Conservation (phyloP, 2,797 vertebrate genomes). For the Danio albolineatus region DNA sequence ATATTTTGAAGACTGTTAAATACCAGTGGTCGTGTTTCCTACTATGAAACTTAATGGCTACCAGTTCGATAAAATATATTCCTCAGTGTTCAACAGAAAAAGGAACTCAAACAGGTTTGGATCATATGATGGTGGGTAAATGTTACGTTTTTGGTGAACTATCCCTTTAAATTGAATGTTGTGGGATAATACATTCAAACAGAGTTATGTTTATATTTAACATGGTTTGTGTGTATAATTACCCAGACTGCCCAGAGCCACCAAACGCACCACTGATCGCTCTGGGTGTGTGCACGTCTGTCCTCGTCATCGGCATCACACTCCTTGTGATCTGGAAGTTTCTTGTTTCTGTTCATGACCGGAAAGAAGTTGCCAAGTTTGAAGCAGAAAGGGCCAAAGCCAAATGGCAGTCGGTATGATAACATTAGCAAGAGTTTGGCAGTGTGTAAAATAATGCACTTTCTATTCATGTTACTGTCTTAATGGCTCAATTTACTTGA, state of each 20-base stretch:
- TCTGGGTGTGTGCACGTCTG: constrained; percentile 88
- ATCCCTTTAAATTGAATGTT: neutral
- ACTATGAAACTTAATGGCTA: too few relatives aligned
- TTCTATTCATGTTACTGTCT: neutral
- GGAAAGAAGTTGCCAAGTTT: constrained; percentile 96
- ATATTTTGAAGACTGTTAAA: too few relatives aligned
- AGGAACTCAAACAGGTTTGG: too few relatives aligned
- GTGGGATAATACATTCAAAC: neutral
- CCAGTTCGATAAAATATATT: too few relatives aligned
- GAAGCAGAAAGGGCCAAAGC: constrained; percentile 93
- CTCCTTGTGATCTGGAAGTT: constrained; percentile 93
- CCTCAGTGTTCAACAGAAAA: too few relatives aligned
- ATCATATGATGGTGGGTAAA: too few relatives aligned
- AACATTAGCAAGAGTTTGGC: neutral
- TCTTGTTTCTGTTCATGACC: constrained; percentile 92
- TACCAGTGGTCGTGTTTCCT: too few relatives aligned
- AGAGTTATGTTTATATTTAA: neutral
- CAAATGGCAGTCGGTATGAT: constrained; percentile 92
- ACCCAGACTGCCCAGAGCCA: constrained; percentile 86
- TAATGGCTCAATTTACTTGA: neutral
- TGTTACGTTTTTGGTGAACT: too few relatives aligned
- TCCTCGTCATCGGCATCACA: constrained; percentile 89
- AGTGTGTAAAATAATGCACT: neutral
- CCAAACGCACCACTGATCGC: constrained; percentile 92
- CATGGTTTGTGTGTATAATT: neutral